Conservation (phyloP, 2,113 vertebrate species). For the Scophthalmus maximus region DNA sequence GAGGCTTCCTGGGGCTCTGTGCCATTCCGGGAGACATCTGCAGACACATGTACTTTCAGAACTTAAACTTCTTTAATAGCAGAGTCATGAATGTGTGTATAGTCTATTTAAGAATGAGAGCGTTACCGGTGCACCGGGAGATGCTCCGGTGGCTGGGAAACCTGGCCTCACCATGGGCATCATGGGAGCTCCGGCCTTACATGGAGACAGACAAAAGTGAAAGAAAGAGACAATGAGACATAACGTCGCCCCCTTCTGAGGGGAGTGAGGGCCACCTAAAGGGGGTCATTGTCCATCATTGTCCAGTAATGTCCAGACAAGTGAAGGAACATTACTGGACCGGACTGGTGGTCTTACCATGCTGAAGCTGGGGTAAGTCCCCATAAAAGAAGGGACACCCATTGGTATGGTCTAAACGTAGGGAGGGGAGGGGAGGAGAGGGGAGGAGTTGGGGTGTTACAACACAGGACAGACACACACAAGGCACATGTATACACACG, state of each 20-base stretch:
- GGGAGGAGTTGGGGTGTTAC: constrained; percentile 77
- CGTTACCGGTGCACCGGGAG: constrained; percentile 84
- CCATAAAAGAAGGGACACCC: constrained; percentile 80
- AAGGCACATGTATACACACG: constrained; percentile 42
- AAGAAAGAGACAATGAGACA: constrained; percentile 49
- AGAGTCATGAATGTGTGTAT: neutral
- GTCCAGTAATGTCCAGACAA: constrained; percentile 62
- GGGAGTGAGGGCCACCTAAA: constrained; percentile 43
- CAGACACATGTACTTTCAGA: constrained; percentile 35
- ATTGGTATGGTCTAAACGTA: constrained; percentile 80
- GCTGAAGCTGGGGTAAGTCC: constrained; percentile 87
- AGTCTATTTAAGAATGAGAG: neutral
- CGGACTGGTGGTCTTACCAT: constrained; percentile 87
- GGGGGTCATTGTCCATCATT: constrained; percentile 59
- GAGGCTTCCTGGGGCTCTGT: constrained; percentile 97
- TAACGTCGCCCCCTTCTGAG: constrained; percentile 6
- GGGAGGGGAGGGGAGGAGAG: constrained; percentile 55
- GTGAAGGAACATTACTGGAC: constrained; percentile 57
- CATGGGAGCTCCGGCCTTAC: constrained; percentile 89
- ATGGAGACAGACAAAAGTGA: constrained; percentile 41
- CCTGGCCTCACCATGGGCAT: constrained; percentile 95
- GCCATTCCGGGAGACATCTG: constrained; percentile 85
- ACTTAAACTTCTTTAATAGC: neutral
- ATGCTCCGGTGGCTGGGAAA: constrained; percentile 84
- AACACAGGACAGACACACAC: constrained; percentile 50